phyloP scores from a whole-genome alignment of 2,113 vertebrate species.

The Dermatemys mawii region DNA sequence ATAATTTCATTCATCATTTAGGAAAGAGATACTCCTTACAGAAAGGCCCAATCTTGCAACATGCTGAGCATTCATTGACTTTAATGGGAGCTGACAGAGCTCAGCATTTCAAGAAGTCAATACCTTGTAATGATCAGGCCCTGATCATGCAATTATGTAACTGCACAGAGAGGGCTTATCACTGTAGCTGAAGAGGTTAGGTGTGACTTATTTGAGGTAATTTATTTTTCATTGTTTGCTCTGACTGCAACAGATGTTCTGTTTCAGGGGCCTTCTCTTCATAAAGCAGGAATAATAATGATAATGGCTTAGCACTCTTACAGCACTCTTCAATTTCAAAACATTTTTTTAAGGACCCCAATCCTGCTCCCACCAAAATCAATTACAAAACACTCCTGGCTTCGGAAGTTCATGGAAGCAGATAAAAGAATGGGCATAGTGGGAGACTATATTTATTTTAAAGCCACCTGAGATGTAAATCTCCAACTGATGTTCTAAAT shows the following conservation, averaged over 20 bases:
- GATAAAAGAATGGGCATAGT: background rate
- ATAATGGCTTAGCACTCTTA: background rate
- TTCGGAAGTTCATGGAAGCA: background rate
- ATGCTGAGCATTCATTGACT: background rate
- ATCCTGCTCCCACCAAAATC: background rate
- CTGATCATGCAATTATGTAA: background rate
- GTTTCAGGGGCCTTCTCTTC: background rate
- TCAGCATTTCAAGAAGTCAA: background rate
- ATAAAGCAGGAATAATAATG: background rate
- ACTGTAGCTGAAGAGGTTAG: background rate
- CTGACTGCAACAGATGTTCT: background rate
- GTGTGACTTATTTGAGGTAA: background rate
- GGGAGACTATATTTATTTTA: background rate
- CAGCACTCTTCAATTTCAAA: background rate
- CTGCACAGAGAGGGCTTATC: background rate
- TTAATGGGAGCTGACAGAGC: background rate
- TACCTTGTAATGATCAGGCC: background rate
- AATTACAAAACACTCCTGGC: background rate
- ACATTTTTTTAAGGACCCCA: background rate
- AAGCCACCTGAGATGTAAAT: background rate
- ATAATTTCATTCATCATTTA: background rate
- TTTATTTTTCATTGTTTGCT: background rate
- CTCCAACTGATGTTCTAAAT: background rate
- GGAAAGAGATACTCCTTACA: background rate
- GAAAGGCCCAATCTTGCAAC: background rate